These are phyloP conservation scores for Clytia hemisphaerica DNA, from an alignment of 30 jellyfish, hydroid and myxozoan genomes.

Conservation along the genomic window DNA sequence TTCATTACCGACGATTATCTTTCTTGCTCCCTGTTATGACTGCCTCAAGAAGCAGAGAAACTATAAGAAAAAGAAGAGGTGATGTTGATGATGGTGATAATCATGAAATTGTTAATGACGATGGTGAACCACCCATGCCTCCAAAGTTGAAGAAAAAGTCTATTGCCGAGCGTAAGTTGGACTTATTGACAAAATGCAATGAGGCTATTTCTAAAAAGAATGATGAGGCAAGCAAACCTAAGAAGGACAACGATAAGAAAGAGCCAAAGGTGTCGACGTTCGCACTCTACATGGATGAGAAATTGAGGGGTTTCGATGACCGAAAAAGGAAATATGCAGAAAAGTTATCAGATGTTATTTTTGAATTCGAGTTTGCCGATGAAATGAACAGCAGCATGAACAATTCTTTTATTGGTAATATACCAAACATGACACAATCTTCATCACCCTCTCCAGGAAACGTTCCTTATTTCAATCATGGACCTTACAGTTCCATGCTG, in stretches of 20 bases:
- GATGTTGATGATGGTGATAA: neutral
- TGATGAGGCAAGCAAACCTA: neutral
- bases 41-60: conserved; percentile 38
- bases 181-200: too few relatives aligned
- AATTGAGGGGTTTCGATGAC: conserved; percentile 13
- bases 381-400: too few relatives aligned
- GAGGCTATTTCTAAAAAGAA: too few relatives aligned
- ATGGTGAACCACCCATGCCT: too few relatives aligned
- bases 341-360: conserved; percentile 30
- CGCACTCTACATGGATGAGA: conserved; percentile 26
- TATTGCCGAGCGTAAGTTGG: neutral
- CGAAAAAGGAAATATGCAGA: conserved; percentile 31
- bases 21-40: conserved; percentile 36
- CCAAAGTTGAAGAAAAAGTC: neutral
- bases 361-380: conserved; percentile 25
- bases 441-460: too few relatives aligned
- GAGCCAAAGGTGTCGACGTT: neutral
- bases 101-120: neutral
- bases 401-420: too few relatives aligned
- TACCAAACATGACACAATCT: too few relatives aligned
- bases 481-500: too few relatives aligned
- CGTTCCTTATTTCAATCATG: too few relatives aligned
- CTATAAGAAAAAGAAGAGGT: neutral
- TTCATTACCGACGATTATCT: conserved; percentile 29
- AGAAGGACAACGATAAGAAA: neutral